Evolutionary conservation across 2,113 vertebrate species (phyloP).

Genomic region (Rhagologus leucostigma): DNA sequence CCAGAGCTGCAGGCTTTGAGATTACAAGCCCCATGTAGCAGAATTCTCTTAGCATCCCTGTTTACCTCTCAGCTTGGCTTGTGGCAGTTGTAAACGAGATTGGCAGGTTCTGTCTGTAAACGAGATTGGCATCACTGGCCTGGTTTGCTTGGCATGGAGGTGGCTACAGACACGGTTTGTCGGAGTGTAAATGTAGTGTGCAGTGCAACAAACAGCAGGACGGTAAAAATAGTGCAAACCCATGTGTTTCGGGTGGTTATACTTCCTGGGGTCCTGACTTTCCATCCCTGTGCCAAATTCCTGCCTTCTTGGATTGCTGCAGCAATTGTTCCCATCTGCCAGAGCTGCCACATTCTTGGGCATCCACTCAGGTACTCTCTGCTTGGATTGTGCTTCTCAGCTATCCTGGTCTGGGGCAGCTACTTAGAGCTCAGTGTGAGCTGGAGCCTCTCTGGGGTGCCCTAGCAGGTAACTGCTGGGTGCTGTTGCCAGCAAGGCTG

Average conservation of each 20-base stretch:
- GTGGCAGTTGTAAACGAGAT: not conserved
- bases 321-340: not conserved
- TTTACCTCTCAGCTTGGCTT: not conserved
- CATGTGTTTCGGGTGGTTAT: not conserved
- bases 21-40: not conserved
- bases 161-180: not conserved
- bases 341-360: not conserved
- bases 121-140: not conserved
- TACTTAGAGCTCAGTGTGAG: not conserved
- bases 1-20: not conserved
- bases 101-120: not conserved
- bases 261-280: not conserved
- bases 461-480: not conserved
- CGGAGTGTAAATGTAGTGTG: accelerated
- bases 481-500: not conserved
- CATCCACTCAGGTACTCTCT: not conserved
- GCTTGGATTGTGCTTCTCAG: not conserved
- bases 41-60: not conserved
- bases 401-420: not conserved
- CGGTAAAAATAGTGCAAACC: not conserved
- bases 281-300: not conserved
- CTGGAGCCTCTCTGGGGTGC: not conserved
- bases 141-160: not conserved
- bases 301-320: not conserved
- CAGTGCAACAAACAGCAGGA: not conserved